Evolutionary conservation across 2,113 vertebrate genomes (phyloP).

Genomic region (Varanus komodoensis): DNA sequence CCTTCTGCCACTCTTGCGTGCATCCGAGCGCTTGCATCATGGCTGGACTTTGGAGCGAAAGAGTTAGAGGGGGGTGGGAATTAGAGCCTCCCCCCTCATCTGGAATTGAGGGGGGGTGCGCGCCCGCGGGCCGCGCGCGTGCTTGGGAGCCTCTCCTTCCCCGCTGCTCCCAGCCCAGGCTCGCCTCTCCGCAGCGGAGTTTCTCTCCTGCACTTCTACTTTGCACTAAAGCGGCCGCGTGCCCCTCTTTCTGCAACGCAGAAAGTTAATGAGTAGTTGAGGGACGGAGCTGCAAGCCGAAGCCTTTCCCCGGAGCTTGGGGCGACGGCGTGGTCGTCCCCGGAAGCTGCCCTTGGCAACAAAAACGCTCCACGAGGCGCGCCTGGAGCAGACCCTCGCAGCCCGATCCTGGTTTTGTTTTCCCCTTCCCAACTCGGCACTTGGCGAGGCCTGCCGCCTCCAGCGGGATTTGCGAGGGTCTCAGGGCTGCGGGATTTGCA

Average conservation of each 20-base stretch:
- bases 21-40: slow-evolving; percentile 23
- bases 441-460: background rate
- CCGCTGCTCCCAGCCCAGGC: background rate
- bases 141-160: no score
- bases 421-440: background rate
- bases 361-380: background rate
- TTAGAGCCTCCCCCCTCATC: background rate
- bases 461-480: background rate
- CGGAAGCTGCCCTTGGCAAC: slow-evolving; percentile 6
- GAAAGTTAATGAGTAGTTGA: slow-evolving; percentile 16
- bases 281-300: no score
- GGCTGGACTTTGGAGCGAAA: slow-evolving; percentile 19
- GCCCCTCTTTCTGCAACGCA: background rate
- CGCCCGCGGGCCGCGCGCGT: background rate
- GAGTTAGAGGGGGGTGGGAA: background rate
- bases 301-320: background rate
- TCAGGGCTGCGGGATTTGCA: background rate
- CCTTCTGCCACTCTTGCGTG: background rate
- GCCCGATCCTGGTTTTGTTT: background rate
- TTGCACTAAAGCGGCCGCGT: background rate
- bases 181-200: background rate
- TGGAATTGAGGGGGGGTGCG: slow-evolving; percentile 4
- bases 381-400: background rate
- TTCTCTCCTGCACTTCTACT: background rate
- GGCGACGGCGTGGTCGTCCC: background rate